Percentiles rank a stretch among this genome's conserved stretches.
Evolutionary conservation across 2,797 vertebrate genomes (phyloP).

Genomic region (Nothura maculosa): DNA sequence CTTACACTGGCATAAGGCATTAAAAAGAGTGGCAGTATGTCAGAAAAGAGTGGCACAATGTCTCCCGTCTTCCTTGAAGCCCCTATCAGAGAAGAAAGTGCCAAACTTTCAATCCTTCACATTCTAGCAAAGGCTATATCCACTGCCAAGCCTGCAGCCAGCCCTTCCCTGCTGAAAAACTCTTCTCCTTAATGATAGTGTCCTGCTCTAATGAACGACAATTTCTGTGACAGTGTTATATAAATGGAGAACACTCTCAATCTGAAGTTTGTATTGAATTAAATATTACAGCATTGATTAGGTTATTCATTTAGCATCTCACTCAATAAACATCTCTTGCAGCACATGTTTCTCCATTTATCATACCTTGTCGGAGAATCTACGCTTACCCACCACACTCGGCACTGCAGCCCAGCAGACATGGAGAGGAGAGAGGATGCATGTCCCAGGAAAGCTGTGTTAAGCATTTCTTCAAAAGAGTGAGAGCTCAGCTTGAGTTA

Average conservation of each 20-base stretch:
- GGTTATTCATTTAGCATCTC: slow-evolving; percentile 78
- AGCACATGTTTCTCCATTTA: slow-evolving; percentile 65
- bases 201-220: slow-evolving; percentile 47
- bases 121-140: neutral
- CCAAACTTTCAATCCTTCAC: accelerated
- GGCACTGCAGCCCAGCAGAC: neutral
- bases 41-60: neutral
- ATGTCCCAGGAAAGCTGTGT: neutral
- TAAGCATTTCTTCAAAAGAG: slow-evolving; percentile 42
- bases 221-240: slow-evolving; percentile 63
- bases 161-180: neutral
- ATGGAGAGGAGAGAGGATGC: neutral
- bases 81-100: neutral
- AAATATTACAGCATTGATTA: slow-evolving; percentile 79
- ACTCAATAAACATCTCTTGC: slow-evolving; percentile 75
- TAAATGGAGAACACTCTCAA: slow-evolving; percentile 65
- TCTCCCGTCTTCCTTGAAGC: neutral
- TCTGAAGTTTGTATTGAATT: slow-evolving; percentile 76
- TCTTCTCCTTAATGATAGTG: slow-evolving; percentile 25
- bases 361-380: slow-evolving; percentile 65
- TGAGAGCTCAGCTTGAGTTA: neutral
- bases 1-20: neutral
- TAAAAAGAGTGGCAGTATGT: neutral
- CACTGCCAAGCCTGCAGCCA: neutral
- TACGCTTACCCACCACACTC: accelerated